Evolutionary conservation across 1,140 invertebrate species (phyloP).

Genomic region (Drosophila seguyi): DNA sequence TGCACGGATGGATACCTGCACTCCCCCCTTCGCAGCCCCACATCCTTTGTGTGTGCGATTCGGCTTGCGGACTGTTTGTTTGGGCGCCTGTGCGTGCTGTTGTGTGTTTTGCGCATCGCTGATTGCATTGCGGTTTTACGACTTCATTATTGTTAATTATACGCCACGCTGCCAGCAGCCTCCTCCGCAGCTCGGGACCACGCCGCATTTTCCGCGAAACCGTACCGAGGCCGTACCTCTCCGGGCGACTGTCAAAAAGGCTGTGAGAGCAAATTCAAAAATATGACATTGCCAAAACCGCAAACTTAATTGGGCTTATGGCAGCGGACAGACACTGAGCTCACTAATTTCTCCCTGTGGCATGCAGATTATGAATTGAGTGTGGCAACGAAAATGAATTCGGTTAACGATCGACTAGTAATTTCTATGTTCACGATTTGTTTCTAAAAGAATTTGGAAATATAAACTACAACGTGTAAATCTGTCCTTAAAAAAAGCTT

Average conservation of each 20-base stretch:
- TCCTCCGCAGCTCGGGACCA: slow-evolving; percentile 4
- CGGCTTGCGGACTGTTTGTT: slow-evolving; percentile 60
- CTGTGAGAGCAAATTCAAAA: slow-evolving; percentile 40
- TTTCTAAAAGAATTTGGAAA: neutral
- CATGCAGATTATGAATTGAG: slow-evolving; percentile 25
- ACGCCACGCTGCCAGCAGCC: slow-evolving; percentile 60
- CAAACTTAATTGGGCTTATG: slow-evolving; percentile 42
- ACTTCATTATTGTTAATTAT: slow-evolving; percentile 84
- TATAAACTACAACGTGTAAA: too few relatives aligned
- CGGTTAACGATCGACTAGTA: neutral
- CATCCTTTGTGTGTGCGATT: slow-evolving; percentile 40
- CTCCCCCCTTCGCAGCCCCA: neutral
- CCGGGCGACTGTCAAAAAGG: slow-evolving; percentile 54
- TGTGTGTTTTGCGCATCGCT: slow-evolving; percentile 81
- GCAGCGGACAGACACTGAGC: slow-evolving; percentile 20
- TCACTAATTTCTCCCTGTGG: slow-evolving; percentile 25
- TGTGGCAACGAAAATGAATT: slow-evolving; percentile 10
- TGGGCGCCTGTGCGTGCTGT: slow-evolving; percentile 30
- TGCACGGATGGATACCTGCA: slow-evolving; percentile 11
- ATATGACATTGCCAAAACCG: slow-evolving; percentile 39
- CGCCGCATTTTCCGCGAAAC: slow-evolving; percentile 2
- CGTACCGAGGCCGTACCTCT: slow-evolving; percentile 11
- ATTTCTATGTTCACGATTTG: neutral
- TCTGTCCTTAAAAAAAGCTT: too few relatives aligned
- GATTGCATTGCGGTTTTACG: slow-evolving; percentile 83